Evolutionary conservation across 2,797 vertebrate genomes (phyloP).

Genomic region (Hypotaenidia philippensis): DNA sequence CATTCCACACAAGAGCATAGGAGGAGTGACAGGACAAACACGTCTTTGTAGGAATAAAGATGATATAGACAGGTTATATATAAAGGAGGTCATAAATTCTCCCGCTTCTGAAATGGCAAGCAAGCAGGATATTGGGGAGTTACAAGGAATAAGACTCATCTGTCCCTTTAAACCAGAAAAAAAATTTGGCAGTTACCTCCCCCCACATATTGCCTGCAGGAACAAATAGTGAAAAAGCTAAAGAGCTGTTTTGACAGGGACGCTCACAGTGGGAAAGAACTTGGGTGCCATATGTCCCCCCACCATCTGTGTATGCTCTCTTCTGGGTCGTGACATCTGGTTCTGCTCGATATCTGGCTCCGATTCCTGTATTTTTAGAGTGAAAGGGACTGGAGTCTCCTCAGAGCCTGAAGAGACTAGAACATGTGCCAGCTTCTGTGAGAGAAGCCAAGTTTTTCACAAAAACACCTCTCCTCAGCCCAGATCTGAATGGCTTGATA

Average conservation of each 20-base stretch:
- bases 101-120: neutral
- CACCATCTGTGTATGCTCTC: conserved; percentile 40
- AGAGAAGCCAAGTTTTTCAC: conserved; percentile 54
- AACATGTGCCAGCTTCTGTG: conserved; percentile 5
- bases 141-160: neutral
- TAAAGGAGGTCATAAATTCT: neutral
- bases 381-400: neutral
- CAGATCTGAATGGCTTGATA: neutral
- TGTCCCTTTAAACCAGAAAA: conserved; percentile 10
- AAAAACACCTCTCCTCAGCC: neutral
- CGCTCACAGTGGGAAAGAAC: conserved; percentile 12
- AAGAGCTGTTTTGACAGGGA: conserved; percentile 45
- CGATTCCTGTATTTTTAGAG: conserved; percentile 12
- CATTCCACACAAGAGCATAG: neutral
- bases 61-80: neutral
- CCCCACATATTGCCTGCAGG: conserved; percentile 24
- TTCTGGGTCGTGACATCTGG: conserved; percentile 66
- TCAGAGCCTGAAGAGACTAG: conserved; percentile 24
- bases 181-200: conserved; percentile 6
- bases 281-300: conserved; percentile 37
- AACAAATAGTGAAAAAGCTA: conserved; percentile 45
- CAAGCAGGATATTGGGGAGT: neutral
- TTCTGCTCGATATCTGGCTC: conserved; percentile 57
- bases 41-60: neutral
- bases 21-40: neutral